A percentile compares a stretch with the other conserved stretches of the same genome.
Conservation (phyloP, 2,797 vertebrate species). For the Bradypus variegatus region DNA sequence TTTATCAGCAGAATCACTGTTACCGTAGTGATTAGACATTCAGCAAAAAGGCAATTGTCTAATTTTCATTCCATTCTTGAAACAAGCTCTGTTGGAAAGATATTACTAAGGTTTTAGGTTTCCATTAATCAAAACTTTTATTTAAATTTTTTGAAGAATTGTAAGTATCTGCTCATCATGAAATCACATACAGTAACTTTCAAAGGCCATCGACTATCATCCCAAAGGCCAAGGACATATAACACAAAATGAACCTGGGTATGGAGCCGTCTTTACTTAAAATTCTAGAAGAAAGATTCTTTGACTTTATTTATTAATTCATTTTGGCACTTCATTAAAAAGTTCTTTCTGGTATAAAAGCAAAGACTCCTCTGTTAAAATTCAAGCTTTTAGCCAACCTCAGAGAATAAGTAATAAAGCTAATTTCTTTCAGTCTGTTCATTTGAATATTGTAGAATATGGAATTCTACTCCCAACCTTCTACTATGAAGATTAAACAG, state of each 20-base stretch:
- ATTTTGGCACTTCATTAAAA: neutral
- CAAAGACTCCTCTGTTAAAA: neutral
- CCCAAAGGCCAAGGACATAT: no score
- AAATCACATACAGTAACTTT: neutral
- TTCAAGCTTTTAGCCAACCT: neutral
- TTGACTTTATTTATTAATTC: neutral
- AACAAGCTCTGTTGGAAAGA: neutral
- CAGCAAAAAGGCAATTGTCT: neutral
- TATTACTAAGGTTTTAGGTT: neutral
- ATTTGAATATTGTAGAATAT: neutral
- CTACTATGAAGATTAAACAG: neutral
- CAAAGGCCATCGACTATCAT: neutral
- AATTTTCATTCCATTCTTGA: neutral
- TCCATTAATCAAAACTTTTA: neutral
- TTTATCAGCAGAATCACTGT: neutral
- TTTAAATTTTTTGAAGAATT: neutral
- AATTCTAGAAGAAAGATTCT: neutral
- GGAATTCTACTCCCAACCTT: no score
- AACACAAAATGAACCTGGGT: accelerated
- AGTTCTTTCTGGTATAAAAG: neutral
- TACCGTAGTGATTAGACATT: neutral
- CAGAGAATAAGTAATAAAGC: neutral
- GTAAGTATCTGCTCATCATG: neutral
- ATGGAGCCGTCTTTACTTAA: neutral
- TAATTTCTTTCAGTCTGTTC: neutral